Conservation (phyloP, 2,113 vertebrate genomes). For the Rhinolophus ferrumequinum region DNA sequence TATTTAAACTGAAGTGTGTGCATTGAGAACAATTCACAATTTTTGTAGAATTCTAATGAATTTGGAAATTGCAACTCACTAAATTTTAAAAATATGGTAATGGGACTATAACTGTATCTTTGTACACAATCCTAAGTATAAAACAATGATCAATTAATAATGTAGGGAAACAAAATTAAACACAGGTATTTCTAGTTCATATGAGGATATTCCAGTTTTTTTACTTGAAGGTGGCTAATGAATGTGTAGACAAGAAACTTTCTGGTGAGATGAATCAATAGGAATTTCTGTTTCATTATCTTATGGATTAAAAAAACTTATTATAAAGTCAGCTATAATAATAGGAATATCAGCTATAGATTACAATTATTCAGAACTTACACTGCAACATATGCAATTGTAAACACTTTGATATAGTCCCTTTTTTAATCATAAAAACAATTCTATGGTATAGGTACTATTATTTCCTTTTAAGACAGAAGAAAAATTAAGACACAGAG, state of each 20-base stretch:
- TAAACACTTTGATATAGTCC: not conserved
- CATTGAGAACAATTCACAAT: not conserved
- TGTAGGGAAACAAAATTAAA: not conserved
- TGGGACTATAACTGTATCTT: not conserved
- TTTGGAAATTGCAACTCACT: not conserved
- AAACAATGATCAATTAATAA: constrained; percentile 41
- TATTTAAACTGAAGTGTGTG: not conserved
- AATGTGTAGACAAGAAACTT: not conserved
- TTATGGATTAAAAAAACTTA: not conserved
- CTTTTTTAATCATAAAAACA: not conserved
- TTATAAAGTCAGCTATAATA: not conserved
- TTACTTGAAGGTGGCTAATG: not conserved
- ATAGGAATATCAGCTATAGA: not conserved
- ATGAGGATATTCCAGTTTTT: not conserved
- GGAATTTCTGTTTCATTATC: not conserved
- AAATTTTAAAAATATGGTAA: constrained; percentile 23
- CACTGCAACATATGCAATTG: not conserved
- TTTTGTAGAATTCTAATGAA: not conserved
- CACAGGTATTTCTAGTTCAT: not conserved
- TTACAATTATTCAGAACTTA: not conserved
- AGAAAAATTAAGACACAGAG: not conserved
- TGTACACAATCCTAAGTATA: not conserved
- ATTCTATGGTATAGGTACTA: not conserved
- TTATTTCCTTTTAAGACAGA: not conserved
- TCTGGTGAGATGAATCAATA: not conserved